Percentiles rank a stretch among this genome's conserved stretches.
Conservation (phyloP, 92 coral and sea anemone species). For the Paragorgia papillata region DNA sequence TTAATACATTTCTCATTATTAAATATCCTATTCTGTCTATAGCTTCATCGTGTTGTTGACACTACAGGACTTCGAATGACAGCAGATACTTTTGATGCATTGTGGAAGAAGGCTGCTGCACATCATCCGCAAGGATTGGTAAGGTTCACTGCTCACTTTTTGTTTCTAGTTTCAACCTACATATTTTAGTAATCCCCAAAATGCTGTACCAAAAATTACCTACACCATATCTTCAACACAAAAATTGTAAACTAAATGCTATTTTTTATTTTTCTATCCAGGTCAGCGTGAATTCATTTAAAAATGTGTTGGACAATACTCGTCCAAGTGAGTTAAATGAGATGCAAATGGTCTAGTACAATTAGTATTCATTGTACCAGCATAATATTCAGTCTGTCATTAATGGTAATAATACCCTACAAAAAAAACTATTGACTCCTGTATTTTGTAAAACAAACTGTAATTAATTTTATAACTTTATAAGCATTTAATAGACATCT, state of each 20-base stretch:
- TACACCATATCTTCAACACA: no score
- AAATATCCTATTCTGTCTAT: background rate
- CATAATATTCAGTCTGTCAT: no score
- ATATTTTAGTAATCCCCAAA: no score
- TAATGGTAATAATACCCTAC: no score
- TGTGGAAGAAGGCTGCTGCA: constrained; percentile 84
- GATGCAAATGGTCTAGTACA: constrained; percentile 70
- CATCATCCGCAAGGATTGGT: constrained; percentile 78
- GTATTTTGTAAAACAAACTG: no score
- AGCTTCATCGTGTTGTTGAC: constrained; percentile 95
- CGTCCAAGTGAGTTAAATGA: constrained; percentile 67
- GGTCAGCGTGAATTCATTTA: constrained; percentile 96
- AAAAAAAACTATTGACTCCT: no score
- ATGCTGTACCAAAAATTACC: no score
- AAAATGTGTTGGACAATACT: constrained; percentile 83
- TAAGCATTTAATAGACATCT: no score
- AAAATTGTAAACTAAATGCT: no score
- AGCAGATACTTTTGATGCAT: constrained; percentile 77
- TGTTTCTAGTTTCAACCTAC: constrained; percentile 1
- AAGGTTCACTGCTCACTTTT: constrained; percentile 28
- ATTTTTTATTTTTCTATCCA: constrained; percentile 27
- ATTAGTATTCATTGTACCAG: no score
- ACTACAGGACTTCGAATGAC: constrained; percentile 97
- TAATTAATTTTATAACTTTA: no score
- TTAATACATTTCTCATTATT: background rate